Evolutionary conservation across 2,888 invertebrate species (phyloP).

Genomic region (Elysia crispata): DNA sequence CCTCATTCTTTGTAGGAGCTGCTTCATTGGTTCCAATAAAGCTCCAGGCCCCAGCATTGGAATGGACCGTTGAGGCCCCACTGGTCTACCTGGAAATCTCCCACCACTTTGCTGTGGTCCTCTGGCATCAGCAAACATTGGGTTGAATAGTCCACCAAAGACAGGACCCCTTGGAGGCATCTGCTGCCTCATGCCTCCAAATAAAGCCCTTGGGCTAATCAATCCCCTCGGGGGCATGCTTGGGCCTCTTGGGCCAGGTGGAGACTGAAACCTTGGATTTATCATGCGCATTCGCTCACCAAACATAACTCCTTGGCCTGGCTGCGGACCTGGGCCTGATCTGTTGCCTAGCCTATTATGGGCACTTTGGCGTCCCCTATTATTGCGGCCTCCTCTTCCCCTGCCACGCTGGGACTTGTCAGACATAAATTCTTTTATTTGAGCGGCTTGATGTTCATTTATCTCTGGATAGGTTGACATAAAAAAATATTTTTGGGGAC

Average conservation of each 20-base stretch:
- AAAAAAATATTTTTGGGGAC: neutral
- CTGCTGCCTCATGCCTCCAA: too few species aligned
- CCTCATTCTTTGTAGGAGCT: too few species aligned
- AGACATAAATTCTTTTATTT: constrained; percentile 46
- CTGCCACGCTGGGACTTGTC: constrained; percentile 36
- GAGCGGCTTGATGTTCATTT: constrained; percentile 46
- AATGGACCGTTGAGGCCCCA: too few species aligned
- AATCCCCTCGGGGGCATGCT: neutral
- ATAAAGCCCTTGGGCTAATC: too few species aligned
- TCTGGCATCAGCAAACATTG: too few species aligned
- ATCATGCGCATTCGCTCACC: neutral
- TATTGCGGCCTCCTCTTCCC: neutral
- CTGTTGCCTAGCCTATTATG: constrained; percentile 34
- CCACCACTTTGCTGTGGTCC: too few species aligned
- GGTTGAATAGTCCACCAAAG: too few species aligned
- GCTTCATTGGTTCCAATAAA: too few species aligned
- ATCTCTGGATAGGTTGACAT: constrained; percentile 31
- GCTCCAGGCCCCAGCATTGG: too few species aligned
- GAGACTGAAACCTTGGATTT: constrained; percentile 22
- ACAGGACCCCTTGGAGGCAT: too few species aligned
- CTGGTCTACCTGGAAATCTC: too few species aligned
- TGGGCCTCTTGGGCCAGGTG: constrained; percentile 9
- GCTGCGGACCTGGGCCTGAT: neutral
- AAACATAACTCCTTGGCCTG: too few species aligned
- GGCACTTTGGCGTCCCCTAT: constrained; percentile 38